Evolutionary conservation across 2,797 vertebrate genomes (phyloP).

Genomic region (Sebastes goodei): DNA sequence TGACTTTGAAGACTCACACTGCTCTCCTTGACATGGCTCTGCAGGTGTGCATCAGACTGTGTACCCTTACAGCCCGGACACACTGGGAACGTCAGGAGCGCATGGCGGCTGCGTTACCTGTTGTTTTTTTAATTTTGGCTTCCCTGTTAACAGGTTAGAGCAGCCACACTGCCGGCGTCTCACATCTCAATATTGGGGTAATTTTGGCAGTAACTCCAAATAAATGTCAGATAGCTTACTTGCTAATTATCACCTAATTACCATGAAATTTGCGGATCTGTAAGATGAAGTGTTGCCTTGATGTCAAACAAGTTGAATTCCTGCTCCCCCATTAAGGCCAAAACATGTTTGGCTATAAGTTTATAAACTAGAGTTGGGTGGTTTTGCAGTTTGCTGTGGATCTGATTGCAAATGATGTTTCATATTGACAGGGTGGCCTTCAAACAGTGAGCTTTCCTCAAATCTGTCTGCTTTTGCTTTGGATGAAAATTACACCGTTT

Average conservation of each 20-base stretch:
- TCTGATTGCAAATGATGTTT: not conserved
- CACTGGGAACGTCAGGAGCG: too few species aligned
- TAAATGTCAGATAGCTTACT: too few species aligned
- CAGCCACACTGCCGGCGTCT: too few species aligned
- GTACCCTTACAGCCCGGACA: slow-evolving; percentile 1
- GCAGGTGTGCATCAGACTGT: slow-evolving; percentile 31
- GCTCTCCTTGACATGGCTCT: slow-evolving; percentile 47
- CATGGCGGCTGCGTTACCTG: too few species aligned
- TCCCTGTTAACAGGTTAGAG: too few species aligned
- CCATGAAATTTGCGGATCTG: too few species aligned
- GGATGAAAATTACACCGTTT: not conserved
- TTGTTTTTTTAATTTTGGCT: too few species aligned
- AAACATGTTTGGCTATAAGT: not conserved
- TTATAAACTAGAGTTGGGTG: not conserved
- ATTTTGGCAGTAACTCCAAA: too few species aligned
- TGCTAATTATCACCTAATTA: not conserved
- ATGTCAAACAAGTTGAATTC: not conserved
- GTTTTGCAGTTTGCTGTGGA: not conserved
- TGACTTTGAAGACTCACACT: slow-evolving; percentile 62
- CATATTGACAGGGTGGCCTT: not conserved
- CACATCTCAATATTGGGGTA: too few species aligned
- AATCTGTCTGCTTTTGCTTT: not conserved
- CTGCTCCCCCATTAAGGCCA: not conserved
- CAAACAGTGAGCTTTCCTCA: not conserved
- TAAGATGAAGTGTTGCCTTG: too few species aligned